phyloP scores from a whole-genome alignment of 2,113 vertebrate species.

The Morphnarchus princeps region DNA sequence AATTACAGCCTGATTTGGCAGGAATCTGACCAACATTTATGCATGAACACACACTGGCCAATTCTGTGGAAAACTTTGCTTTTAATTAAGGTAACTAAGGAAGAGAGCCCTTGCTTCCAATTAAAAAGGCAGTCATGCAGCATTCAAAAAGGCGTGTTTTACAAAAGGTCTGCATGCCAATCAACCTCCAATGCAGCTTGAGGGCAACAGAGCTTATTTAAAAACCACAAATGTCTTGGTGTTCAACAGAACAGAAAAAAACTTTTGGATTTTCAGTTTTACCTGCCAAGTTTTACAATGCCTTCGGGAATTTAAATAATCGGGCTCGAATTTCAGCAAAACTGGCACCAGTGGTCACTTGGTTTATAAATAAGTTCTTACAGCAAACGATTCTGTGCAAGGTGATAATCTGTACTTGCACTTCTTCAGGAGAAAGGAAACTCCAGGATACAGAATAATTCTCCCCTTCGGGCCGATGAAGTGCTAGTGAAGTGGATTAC shows the following conservation, averaged over 20 bases:
- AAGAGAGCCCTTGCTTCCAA: neutral
- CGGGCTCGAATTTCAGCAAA: fast-evolving
- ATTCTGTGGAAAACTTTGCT: neutral
- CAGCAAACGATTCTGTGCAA: neutral
- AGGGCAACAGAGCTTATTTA: neutral
- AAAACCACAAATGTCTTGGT: neutral
- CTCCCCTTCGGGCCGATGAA: neutral
- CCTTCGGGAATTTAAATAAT: neutral
- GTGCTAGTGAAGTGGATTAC: neutral
- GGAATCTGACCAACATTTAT: neutral
- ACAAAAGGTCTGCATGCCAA: neutral
- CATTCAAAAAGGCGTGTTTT: neutral
- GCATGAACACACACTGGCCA: neutral
- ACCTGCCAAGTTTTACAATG: neutral
- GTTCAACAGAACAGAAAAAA: neutral
- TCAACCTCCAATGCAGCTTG: neutral
- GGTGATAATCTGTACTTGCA: neutral
- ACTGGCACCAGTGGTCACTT: neutral
- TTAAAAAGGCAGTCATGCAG: neutral
- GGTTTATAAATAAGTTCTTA: neutral
- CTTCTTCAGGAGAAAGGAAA: neutral
- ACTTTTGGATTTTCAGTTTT: neutral
- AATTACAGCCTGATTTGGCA: neutral
- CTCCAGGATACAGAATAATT: neutral
- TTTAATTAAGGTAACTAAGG: neutral